Base-by-base conservation (phyloP, 2,888 invertebrate genomes). In the Ochlodes sylvanus region DNA sequence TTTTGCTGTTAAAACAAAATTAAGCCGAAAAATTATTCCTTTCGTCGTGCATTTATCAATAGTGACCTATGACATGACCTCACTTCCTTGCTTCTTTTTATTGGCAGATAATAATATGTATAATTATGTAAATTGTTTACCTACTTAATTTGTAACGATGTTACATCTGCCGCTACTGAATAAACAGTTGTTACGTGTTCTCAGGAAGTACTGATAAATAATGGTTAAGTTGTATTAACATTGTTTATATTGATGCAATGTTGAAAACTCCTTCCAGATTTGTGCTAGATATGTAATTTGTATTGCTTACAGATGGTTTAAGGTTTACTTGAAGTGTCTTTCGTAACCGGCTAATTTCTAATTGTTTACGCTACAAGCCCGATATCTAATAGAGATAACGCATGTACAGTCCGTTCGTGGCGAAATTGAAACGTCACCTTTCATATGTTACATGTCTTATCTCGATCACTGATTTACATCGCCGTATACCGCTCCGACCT, bases 381-480 rank as follows among this genome's bases (percentile, higher is more conserved):
- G 15, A 41, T 47, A 64, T 63, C 69, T 66, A 47, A 61, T 70
- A 63, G 60, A 60, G 69, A 69, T 69, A 70, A 69, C 58, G 34
- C 50, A 52, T 62, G 64, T 69, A 19, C 38, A 47, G 47, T 34
- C 19, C 50, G 57, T 57, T 68, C 62, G 61, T 58, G 61, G n/a
- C 54, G 69, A 64, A 70, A 67, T 70, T 52, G 67, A 66, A 69
- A 66, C 62, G 50, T 68, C 68, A 58, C 47, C 56, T 63, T 68
- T 66, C 60, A 61, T 65, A 52, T 63, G 58, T 58, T 74, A 75
- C 73, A 70, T 74, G 72, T 68, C 71, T 73, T 73, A 73, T 74
- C 71, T 69, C 64, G 69, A 72, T 70, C 57, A 60, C 66, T 67
- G 69, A 70, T 71, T 61, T 70, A 70, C 70, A 61, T 60, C 15